A percentile compares a stretch with the other conserved stretches of the same genome.
These are phyloP conservation scores for Temnothorax ravouxi DNA, from an alignment of 2,888 invertebrate species.

Conservation along the genomic window DNA sequence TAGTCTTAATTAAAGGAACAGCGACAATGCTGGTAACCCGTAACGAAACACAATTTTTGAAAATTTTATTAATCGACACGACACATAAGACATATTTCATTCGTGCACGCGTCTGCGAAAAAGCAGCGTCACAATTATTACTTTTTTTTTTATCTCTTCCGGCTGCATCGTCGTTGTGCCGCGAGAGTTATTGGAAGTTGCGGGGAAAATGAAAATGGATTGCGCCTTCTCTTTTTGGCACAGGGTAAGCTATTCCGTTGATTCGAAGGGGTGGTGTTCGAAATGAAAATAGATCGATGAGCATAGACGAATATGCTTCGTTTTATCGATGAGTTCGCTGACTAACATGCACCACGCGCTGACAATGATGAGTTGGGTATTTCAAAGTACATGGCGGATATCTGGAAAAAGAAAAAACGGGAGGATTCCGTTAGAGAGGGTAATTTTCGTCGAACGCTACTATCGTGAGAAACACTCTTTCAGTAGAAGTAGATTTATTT, in stretches of 20 bases:
- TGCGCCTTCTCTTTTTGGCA: constrained; percentile 41
- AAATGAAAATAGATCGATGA: constrained; percentile 56
- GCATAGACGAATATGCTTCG: constrained; percentile 55
- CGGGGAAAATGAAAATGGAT: constrained; percentile 54
- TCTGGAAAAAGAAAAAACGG: constrained; percentile 26
- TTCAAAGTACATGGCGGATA: constrained; percentile 41
- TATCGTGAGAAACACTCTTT: neutral
- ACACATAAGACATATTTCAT: constrained; percentile 22
- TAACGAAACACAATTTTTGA: constrained; percentile 26
- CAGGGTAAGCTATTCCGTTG: constrained; percentile 44
- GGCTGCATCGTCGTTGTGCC: constrained; percentile 26
- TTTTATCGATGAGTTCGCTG: constrained; percentile 52
- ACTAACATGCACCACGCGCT: constrained; percentile 43
- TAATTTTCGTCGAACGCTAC: constrained; percentile 22
- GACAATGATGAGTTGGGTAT: constrained; percentile 56
- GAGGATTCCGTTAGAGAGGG: constrained; percentile 12
- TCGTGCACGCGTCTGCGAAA: constrained; percentile 5
- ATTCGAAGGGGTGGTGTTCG: constrained; percentile 46
- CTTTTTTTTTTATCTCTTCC: constrained; percentile 17
- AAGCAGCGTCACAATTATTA: constrained; percentile 28
- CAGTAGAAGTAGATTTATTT: constrained; percentile 15
- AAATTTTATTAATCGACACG: constrained; percentile 49
- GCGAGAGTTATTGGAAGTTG: constrained; percentile 38
- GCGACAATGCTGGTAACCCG: constrained; percentile 41
- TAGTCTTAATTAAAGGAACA: constrained; percentile 42